Evolutionary conservation across 2,888 invertebrate species (phyloP).

Genomic region (Ochropacha duplaris): DNA sequence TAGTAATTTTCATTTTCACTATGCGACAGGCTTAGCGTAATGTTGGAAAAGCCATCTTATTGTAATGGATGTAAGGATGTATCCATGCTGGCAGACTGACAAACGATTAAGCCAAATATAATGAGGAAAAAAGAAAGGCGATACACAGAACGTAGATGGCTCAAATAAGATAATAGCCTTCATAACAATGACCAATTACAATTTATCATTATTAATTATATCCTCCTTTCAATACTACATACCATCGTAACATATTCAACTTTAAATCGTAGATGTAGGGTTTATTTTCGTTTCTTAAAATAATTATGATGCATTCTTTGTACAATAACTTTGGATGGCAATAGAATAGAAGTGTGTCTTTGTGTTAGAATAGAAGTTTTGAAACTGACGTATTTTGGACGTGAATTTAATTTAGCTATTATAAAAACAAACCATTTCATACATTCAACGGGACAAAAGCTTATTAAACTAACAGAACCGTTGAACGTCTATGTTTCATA

Average conservation of each 20-base stretch:
- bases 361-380: background rate
- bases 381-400: background rate
- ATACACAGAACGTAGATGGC: slow-evolving; percentile 31
- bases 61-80: background rate
- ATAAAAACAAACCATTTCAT: background rate
- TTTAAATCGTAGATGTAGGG: slow-evolving; percentile 6
- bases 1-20: too few species aligned
- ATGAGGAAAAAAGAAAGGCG: slow-evolving; percentile 11
- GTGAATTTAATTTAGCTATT: background rate
- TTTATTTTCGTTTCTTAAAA: slow-evolving; percentile 7
- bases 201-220: slow-evolving; percentile 36
- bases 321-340: background rate
- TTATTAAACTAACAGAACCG: too few species aligned
- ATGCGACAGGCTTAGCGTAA: too few species aligned
- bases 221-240: background rate
- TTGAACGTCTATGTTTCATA: too few species aligned
- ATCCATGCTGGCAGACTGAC: background rate
- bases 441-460: background rate
- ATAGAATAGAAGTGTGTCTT: too few species aligned
- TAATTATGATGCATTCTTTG: background rate
- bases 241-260: background rate
- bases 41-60: background rate
- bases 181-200: slow-evolving; percentile 38
- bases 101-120: background rate
- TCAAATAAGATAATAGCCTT: slow-evolving; percentile 30